Evolutionary conservation across 2,888 invertebrate genomes (phyloP), one percentile per base, ranked within the genome.

Genomic region (Euphydryas editha): DNA sequence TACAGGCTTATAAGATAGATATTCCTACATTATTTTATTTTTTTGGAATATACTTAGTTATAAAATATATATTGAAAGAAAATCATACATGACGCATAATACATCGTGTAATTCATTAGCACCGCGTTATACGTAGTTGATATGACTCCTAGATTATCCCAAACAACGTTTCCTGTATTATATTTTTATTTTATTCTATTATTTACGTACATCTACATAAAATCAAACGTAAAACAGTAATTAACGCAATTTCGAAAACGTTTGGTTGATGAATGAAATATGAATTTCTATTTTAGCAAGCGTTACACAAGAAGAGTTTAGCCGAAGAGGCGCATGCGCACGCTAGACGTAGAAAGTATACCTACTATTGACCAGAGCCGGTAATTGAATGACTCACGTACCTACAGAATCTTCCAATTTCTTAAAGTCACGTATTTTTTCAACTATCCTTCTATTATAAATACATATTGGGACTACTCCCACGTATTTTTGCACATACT

Each of bases 261-360:
- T 6, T 24, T 51, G 24, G 24, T 24, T 51, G 49, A 24, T 51
- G 20, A 51, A 51, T 51, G 49, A 51, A 51, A 46, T 30, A 61
- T 62, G 24, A 61, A 51, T 89, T 90, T 89, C 90, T 87, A 87
- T 88, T 88, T 89, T 87, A 87, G 82, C 85, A 78, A 82, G 78
- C 69, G 79, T 88, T 89, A 87, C 85, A 85, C 86, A 88, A 90
- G 81, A 80, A 75, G 74, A 75, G 77, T 81, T 82, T 76, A 77
- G 74, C 75, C 75, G 75, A 80, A 82, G 80, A 84, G 76, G 75
- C 74, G 75, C 85, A 84, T 75, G 81, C 83, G 78, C 83, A 77
- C 77, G 77, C 75, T 54, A 79, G 78, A 76, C 72, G 79, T 91
- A 89, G 91, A 91, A 90, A 90, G 90, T 86, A 80, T 73, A 72